Base-by-base conservation (phyloP, 2,113 vertebrate genomes). In the Oryzias celebensis region DNA sequence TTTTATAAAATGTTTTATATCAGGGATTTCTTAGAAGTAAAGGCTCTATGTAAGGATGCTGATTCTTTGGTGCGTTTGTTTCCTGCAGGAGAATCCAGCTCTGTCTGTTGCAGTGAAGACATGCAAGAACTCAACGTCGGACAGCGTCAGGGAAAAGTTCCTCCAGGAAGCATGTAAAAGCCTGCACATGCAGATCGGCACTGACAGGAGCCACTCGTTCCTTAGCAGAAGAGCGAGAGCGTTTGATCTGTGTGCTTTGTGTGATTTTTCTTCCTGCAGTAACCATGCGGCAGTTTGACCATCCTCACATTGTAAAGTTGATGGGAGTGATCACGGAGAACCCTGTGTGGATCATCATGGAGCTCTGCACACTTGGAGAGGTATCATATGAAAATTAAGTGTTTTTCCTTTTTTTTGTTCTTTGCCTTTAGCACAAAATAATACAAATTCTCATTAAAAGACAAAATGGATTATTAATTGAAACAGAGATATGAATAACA, bases 311-410 rank as follows among this genome's bases (percentile, higher is more conserved):
- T 1, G 95, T 99, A 69, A 99, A 99, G 87, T 89, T 99, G 85
- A 96, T 99, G 44, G 97, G 97, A 1, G 96, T 98, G 43, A 99
- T 99, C 71, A 98, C 97, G 0, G 97, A 99, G 80, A 98, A 97
- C 72, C 97, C 97, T 0, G 96, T 98, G 17, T 99, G 97, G 97
- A 99, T 99, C 87, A 97, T 99, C 87, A 99, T 99, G 97, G 97
- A 99, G 89, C 94, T 99, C 48, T 99, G 97, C 76, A 99, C 96
- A 0, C 92, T 97, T 0, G 97, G 97, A 87, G 97, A 99, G 95
- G 97, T 99, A 14, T 42, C 17, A n/a, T 28, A 13, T 22, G 20
- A 18, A 4, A 31, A 28, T 10, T 6, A 7, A 22, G 1, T 0
- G 36, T 36, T 36, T 36, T 36, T 12, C 20, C 20, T 20, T 20